Evolutionary conservation across 2,888 invertebrate species (phyloP).

Genomic region (Leucophenga montana): DNA sequence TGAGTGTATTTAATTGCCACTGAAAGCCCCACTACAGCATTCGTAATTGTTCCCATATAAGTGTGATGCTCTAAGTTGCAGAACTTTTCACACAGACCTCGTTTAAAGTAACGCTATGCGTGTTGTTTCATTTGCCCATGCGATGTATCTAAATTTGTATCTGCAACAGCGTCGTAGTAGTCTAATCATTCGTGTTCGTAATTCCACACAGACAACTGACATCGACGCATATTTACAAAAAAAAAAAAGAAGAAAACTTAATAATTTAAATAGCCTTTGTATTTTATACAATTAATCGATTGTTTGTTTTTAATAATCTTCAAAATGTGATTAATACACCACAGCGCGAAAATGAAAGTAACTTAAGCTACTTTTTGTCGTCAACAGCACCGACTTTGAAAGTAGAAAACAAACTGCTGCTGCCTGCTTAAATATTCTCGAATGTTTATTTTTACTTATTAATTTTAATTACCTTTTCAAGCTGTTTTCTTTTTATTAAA

Average conservation of each 20-base stretch:
- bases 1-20: no score
- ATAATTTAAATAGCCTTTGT: no score
- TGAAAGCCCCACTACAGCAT: no score
- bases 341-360: constrained; percentile 15
- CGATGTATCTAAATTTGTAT: constrained; percentile 21
- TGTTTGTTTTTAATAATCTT: constrained; percentile 56
- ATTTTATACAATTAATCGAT: constrained; percentile 41
- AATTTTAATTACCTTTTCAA: constrained; percentile 19
- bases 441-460: constrained; percentile 19
- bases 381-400: no score
- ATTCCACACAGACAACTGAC: constrained; percentile 21
- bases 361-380: constrained; percentile 11
- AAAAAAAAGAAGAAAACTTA: not conserved
- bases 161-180: not conserved
- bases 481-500: constrained; percentile 30
- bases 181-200: constrained; percentile 24
- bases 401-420: constrained; percentile 1
- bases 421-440: constrained; percentile 7
- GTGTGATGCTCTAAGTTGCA: no score
- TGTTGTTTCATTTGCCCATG: not conserved
- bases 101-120: constrained; percentile 5
- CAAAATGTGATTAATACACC: constrained; percentile 51
- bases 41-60: no score
- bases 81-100: no score
- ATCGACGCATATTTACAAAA: not conserved